These are phyloP conservation scores for Sus scrofa DNA, from an alignment of 2,113 vertebrate genomes.

Conservation along the genomic window DNA sequence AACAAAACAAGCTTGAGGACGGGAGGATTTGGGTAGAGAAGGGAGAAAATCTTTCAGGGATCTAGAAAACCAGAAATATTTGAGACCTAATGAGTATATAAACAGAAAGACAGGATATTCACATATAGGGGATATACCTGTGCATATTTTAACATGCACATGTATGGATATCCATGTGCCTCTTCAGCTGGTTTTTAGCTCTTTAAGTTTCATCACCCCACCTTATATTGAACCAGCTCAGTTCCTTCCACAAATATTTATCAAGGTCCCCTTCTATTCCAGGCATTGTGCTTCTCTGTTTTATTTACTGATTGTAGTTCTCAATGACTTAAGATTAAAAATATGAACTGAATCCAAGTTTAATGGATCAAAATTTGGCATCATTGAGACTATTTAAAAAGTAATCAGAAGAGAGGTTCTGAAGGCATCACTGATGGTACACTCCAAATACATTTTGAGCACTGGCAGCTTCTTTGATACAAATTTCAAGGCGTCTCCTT, in stretches of 20 bases:
- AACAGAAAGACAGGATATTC: neutral
- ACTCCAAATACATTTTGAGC: neutral
- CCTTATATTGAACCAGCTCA: neutral
- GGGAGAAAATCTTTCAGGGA: no score
- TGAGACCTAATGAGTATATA: neutral
- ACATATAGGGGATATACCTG: neutral
- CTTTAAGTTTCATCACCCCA: neutral
- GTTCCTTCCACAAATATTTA: neutral
- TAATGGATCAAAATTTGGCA: constrained; percentile 43
- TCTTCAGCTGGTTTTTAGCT: neutral
- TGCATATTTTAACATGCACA: no score
- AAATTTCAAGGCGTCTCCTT: constrained; percentile 10
- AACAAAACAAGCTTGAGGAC: neutral
- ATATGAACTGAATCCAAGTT: constrained; percentile 1
- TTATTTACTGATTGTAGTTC: constrained; percentile 10
- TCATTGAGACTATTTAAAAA: constrained; percentile 27
- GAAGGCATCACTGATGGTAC: neutral
- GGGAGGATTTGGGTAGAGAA: neutral
- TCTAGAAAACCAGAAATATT: neutral
- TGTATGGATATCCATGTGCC: neutral
- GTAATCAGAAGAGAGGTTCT: constrained; percentile 14
- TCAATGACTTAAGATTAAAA: constrained; percentile 50
- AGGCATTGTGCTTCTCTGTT: neutral
- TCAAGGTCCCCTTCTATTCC: neutral
- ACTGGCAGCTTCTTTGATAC: neutral